Base-by-base conservation (phyloP, 2,113 vertebrate species). In the Nibea albiflora region DNA sequence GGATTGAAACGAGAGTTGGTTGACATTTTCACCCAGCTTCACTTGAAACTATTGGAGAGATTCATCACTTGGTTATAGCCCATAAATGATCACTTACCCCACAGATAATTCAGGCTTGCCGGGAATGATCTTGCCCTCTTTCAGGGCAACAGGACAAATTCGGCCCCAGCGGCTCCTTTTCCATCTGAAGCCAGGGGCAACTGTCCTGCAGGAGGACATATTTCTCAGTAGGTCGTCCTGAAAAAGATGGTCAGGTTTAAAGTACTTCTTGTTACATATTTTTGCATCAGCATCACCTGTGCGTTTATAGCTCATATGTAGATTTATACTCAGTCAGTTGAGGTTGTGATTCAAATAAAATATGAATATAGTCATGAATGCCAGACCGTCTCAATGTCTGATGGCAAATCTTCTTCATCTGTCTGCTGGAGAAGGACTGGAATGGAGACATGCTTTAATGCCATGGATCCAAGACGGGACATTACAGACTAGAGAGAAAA, bases 91-190 rank as follows among this genome's bases (percentile, higher is more conserved):
- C 20, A 70, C 88, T 83, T 88, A 99, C 98, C 97, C 96, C 12
- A 97, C 94, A 80, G 95, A 91, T 63, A 95, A 95, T 50, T 97
- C 94, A 31, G 94, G 81, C 6, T 77, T 91, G 81, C 98, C 98
- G 78, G 87, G 88, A 47, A 91, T 65, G 65, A 96, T 80, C 62
- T 93, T 92, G 28, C 97, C 97, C 52, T 96, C 94, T 79, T 96
- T 97, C 22, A 99, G 94, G 90, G 95, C 93, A 50, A 99, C 96
- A 0, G 98, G 98, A 84, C 98, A 99, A 9, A 54, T 84, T 54
- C 76, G 87, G 0, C 96, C 95, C 98, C 98, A 99, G 78, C 90
- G 94, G 88, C 98, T 99, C 78, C 96, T 95, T 28, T 84, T 92
- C 98, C 98, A 99, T 62, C 93, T 92, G n/a, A 97, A 96, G 60